Conservation (phyloP, 2,888 invertebrate genomes). For the Himalopsyche japonica region DNA sequence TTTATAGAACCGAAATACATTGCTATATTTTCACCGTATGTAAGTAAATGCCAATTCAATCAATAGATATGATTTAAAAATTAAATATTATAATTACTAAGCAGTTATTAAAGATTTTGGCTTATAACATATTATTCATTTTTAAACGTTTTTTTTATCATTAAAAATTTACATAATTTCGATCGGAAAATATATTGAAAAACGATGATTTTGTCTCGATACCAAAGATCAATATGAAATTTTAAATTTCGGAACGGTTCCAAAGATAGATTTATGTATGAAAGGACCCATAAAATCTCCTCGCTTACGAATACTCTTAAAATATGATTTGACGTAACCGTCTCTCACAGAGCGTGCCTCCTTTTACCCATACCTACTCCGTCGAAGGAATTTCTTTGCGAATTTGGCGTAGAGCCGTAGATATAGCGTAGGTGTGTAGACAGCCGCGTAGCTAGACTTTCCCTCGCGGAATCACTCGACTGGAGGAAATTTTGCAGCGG, state of each 20-base stretch:
- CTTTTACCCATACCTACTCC: background rate
- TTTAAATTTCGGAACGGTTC: background rate
- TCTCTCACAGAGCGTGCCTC: background rate
- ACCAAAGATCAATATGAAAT: background rate
- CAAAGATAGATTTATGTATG: background rate
- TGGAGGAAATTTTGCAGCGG: background rate
- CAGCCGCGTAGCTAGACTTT: background rate
- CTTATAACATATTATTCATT: no score
- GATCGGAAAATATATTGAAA: background rate
- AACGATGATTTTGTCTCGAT: background rate
- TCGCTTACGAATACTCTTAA: background rate
- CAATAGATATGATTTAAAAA: no score
- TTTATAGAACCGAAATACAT: no score
- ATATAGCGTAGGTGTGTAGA: background rate
- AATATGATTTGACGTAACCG: background rate
- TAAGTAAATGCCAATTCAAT: no score
- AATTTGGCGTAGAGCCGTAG: background rate
- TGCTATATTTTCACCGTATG: no score
- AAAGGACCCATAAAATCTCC: background rate
- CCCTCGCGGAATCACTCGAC: background rate
- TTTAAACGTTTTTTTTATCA: no score
- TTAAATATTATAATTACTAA: no score
- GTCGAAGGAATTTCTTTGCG: conserved; percentile 1
- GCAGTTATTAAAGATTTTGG: no score
- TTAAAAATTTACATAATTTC: background rate